phyloP scores from a whole-genome alignment of 2,797 vertebrate species.

The Tympanoctomys barrerae region DNA sequence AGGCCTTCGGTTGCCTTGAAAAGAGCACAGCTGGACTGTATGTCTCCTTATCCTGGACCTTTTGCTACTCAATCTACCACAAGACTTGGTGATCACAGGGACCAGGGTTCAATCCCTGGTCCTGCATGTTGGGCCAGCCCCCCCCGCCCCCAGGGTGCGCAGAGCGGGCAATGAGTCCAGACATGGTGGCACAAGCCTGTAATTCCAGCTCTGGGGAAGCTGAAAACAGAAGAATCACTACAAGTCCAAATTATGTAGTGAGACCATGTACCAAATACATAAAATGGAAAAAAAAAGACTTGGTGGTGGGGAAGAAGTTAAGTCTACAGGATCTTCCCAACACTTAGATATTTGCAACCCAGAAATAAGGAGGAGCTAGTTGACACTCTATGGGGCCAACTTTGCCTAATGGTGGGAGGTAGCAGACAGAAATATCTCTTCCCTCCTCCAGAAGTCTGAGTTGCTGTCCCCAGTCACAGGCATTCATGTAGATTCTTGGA shows the following conservation, averaged over 20 bases:
- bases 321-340: background rate
- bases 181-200: too few relatives aligned
- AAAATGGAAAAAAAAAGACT: background rate
- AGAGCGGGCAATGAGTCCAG: too few relatives aligned
- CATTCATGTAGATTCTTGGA: background rate
- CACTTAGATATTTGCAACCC: background rate
- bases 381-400: background rate
- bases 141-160: too few relatives aligned
- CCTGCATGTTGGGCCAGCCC: too few relatives aligned
- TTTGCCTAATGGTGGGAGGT: background rate
- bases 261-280: too few relatives aligned
- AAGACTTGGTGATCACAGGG: background rate
- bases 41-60: background rate
- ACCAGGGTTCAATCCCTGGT: too few relatives aligned
- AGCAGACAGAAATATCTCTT: background rate
- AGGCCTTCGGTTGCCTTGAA: background rate
- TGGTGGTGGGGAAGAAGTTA: background rate
- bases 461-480: background rate
- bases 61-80: background rate
- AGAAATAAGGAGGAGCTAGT: background rate
- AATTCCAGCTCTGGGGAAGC: too few relatives aligned
- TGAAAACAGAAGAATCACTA: too few relatives aligned
- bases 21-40: background rate
- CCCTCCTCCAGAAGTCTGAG: too few relatives aligned
- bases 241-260: too few relatives aligned